phyloP scores from a whole-genome alignment of 2,797 vertebrate genomes.

The Mastacembelus armatus region DNA sequence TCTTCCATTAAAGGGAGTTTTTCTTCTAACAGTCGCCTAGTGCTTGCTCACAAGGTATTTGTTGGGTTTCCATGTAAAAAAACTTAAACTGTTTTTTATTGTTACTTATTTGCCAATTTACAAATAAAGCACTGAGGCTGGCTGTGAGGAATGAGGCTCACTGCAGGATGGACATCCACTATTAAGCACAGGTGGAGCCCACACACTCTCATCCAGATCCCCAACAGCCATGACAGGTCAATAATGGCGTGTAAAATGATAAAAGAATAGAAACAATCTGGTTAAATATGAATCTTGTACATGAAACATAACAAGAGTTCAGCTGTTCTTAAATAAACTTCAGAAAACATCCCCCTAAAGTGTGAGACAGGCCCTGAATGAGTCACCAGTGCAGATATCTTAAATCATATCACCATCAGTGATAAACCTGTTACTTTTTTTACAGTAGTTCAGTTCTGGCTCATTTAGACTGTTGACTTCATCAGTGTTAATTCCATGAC shows the following conservation, averaged over 20 bases:
- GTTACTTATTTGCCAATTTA: not conserved
- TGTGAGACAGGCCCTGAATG: not conserved
- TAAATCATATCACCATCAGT: not conserved
- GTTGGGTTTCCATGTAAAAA: no score
- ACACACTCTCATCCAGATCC: slow-evolving; percentile 24
- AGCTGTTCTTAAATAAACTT: not conserved
- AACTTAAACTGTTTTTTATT: no score
- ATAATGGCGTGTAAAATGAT: no score
- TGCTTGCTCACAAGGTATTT: no score
- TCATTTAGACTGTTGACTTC: not conserved
- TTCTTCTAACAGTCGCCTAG: no score
- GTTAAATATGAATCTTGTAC: not conserved
- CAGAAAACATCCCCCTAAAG: not conserved
- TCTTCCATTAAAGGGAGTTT: no score
- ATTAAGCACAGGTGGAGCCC: slow-evolving; percentile 45
- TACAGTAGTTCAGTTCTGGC: not conserved
- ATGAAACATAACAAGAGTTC: not conserved
- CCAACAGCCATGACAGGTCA: slow-evolving; percentile 17
- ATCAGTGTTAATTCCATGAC: slow-evolving; percentile 7
- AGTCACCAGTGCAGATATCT: not conserved
- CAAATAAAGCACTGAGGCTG: not conserved
- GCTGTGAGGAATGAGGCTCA: slow-evolving; percentile 16
- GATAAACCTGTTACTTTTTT: not conserved
- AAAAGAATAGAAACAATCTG: no score
- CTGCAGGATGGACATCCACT: slow-evolving; percentile 22